Evolutionary conservation across 2,888 invertebrate genomes (phyloP).

Genomic region (Nezara viridula): DNA sequence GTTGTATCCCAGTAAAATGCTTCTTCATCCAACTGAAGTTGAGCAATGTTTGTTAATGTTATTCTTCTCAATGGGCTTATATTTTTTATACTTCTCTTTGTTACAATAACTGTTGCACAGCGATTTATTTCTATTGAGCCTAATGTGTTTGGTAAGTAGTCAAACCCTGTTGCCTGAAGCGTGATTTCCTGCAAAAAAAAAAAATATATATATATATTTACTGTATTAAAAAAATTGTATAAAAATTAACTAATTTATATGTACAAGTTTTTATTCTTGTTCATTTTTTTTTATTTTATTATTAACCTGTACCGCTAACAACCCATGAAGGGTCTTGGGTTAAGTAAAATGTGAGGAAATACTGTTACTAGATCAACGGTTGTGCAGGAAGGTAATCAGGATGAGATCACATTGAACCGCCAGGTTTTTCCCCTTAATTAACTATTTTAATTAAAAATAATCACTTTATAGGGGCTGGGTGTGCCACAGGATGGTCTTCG

Average conservation of each 20-base stretch:
- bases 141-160: slow-evolving; percentile 68
- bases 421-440: too few relatives aligned
- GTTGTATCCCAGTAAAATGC: slow-evolving; percentile 74
- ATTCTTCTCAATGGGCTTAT: slow-evolving; percentile 77
- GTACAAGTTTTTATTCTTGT: not conserved
- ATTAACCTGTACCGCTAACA: too few relatives aligned
- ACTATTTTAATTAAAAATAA: too few relatives aligned
- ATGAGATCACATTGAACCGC: too few relatives aligned
- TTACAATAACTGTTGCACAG: slow-evolving; percentile 73
- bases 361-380: too few relatives aligned
- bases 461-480: too few relatives aligned
- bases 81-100: slow-evolving; percentile 73
- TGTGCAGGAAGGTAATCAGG: too few relatives aligned
- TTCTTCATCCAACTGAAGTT: slow-evolving; percentile 75
- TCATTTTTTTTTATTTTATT: too few relatives aligned
- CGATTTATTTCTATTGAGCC: slow-evolving; percentile 77
- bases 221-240: not conserved
- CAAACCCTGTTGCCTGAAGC: slow-evolving; percentile 63
- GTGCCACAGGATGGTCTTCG: too few relatives aligned
- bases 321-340: too few relatives aligned
- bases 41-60: slow-evolving; percentile 75
- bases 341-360: too few relatives aligned
- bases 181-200: slow-evolving; percentile 64
- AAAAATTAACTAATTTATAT: not conserved
- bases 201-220: not conserved